phyloP scores from a whole-genome alignment of 2,888 invertebrate genomes.

The Protodeltote pygarga region DNA sequence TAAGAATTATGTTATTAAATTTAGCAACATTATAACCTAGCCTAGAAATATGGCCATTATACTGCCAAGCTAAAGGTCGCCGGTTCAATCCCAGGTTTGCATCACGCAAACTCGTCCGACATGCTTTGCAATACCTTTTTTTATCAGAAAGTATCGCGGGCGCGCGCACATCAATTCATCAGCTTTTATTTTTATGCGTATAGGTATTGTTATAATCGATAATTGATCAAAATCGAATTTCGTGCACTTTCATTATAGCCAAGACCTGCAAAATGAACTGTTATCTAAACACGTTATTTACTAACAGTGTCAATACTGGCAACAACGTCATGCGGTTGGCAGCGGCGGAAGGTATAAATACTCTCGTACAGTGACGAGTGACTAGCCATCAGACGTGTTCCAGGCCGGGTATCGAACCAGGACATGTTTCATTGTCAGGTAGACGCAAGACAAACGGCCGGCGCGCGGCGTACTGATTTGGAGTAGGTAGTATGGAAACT shows the following conservation, averaged over 20 bases:
- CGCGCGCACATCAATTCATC: no score
- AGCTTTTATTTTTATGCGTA: no score
- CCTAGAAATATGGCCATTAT: no score
- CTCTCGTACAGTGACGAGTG: conserved; percentile 25
- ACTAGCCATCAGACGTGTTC: conserved; percentile 7
- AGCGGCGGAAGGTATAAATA: conserved; percentile 46
- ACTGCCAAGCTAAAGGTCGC: no score
- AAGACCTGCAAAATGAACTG: conserved; percentile 15
- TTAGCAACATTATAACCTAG: no score
- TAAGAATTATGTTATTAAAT: no score
- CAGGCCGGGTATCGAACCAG: conserved; percentile 19
- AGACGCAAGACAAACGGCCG: conserved; percentile 1
- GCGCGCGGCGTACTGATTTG: background rate
- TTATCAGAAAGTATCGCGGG: no score
- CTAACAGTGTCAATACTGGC: conserved; percentile 15
- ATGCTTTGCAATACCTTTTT: no score
- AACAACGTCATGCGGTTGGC: background rate
- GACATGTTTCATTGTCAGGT: conserved; percentile 33
- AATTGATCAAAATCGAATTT: no score
- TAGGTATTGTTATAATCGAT: no score
- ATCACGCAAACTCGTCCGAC: no score
- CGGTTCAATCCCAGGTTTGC: no score
- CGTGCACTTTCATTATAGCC: background rate
- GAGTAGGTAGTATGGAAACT: conserved; percentile 7
- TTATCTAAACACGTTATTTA: conserved; percentile 30